A percentile compares a stretch with the other conserved stretches of the same genome.
phyloP scores from a whole-genome alignment of 2,888 invertebrate species.

The Pollenia griseotomentosa region DNA sequence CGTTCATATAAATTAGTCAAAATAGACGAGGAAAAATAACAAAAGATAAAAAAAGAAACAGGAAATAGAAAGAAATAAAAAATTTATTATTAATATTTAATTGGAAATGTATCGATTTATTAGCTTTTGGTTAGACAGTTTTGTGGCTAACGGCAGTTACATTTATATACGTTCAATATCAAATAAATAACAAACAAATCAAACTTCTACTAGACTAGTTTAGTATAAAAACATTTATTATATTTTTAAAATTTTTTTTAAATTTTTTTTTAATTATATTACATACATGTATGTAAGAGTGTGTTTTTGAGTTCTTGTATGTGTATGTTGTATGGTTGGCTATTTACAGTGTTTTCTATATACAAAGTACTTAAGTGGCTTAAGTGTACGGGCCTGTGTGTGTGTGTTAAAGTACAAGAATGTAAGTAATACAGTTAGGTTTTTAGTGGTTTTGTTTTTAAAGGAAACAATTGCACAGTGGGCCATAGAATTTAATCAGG shows the following conservation, averaged over 20 bases:
- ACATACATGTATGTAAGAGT: background rate
- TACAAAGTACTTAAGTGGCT: background rate
- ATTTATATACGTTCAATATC: constrained; percentile 73
- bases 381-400: background rate
- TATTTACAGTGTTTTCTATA: background rate
- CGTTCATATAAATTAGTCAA: background rate
- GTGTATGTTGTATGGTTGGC: background rate
- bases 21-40: background rate
- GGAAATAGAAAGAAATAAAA: constrained; percentile 59
- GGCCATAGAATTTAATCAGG: background rate
- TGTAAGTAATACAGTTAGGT: constrained; percentile 19
- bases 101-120: constrained; percentile 80
- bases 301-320: background rate
- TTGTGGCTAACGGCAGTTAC: constrained; percentile 44
- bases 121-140: constrained; percentile 62
- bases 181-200: constrained; percentile 77
- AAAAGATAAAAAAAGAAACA: constrained; percentile 61
- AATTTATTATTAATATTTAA: constrained; percentile 79
- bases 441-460: background rate
- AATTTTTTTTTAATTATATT: background rate
- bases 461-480: constrained; percentile 8
- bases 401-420: background rate
- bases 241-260: background rate
- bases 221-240: constrained; percentile 49
- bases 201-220: constrained; percentile 20